phyloP scores from a whole-genome alignment of 2,797 vertebrate species.

The Benthosema pterotum region DNA sequence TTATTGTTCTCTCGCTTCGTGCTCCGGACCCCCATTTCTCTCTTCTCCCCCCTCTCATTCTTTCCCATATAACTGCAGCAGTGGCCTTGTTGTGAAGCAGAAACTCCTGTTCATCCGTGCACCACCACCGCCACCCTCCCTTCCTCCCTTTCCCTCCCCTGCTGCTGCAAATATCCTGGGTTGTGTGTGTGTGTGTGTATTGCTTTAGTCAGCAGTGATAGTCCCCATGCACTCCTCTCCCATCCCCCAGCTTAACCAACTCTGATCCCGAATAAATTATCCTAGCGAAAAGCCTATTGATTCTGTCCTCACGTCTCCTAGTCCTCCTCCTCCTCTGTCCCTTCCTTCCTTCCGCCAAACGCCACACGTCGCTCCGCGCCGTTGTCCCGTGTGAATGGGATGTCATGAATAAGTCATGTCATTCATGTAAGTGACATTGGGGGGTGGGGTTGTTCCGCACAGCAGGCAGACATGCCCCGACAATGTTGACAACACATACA shows the following conservation, averaged over 20 bases:
- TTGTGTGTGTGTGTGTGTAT: conserved; percentile 40
- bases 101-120: conserved; percentile 33
- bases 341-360: conserved; percentile 61
- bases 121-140: no score
- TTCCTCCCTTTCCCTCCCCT: neutral
- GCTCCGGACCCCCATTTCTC: conserved; percentile 7
- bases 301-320: conserved; percentile 54
- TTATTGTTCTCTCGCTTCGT: conserved; percentile 40
- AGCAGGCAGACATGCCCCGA: neutral
- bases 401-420: conserved; percentile 61
- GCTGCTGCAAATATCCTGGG: conserved; percentile 26
- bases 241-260: neutral
- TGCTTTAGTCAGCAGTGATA: conserved; percentile 47
- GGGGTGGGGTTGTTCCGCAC: conserved; percentile 37
- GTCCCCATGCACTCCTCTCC: conserved; percentile 29
- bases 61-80: conserved; percentile 41
- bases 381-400: conserved; percentile 53
- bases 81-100: conserved; percentile 59
- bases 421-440: conserved; percentile 49
- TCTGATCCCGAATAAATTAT: conserved; percentile 69
- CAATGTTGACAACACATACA: no score
- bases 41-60: neutral
- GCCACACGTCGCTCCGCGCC: conserved; percentile 63
- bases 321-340: conserved; percentile 27
- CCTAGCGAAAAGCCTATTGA: conserved; percentile 63